Evolutionary conservation across 2,113 vertebrate genomes (phyloP).

Genomic region (Nibea coibor): DNA sequence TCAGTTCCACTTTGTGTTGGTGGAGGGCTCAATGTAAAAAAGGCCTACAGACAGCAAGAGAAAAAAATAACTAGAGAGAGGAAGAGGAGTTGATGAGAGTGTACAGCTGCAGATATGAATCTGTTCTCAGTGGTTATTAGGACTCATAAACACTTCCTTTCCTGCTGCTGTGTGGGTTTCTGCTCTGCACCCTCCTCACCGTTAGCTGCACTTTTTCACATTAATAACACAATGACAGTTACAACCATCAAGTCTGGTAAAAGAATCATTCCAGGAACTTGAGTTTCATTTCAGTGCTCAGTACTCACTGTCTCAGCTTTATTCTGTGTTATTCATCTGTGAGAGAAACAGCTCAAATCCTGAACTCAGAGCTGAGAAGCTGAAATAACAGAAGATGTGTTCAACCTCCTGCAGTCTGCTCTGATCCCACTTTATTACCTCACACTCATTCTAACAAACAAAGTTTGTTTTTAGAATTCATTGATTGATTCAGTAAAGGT

Average conservation of each 20-base stretch:
- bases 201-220: background rate
- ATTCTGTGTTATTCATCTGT: background rate
- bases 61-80: background rate
- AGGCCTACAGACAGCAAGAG: background rate
- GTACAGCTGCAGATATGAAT: background rate
- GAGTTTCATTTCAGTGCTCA: background rate
- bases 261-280: background rate
- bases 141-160: background rate
- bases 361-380: too few species aligned
- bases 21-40: background rate
- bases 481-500: too few species aligned
- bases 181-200: background rate
- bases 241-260: background rate
- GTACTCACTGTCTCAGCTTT: background rate
- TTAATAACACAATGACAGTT: slow-evolving; percentile 1
- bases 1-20: background rate
- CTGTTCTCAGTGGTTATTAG: slow-evolving; percentile 5
- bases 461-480: too few species aligned
- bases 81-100: background rate
- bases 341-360: background rate
- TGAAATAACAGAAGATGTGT: too few species aligned
- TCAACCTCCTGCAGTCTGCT: too few species aligned
- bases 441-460: too few species aligned
- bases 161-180: slow-evolving; percentile 6
- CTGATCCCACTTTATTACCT: too few species aligned